Base-by-base conservation (phyloP, 2,113 vertebrate genomes). In the Coracopsis vasa region DNA sequence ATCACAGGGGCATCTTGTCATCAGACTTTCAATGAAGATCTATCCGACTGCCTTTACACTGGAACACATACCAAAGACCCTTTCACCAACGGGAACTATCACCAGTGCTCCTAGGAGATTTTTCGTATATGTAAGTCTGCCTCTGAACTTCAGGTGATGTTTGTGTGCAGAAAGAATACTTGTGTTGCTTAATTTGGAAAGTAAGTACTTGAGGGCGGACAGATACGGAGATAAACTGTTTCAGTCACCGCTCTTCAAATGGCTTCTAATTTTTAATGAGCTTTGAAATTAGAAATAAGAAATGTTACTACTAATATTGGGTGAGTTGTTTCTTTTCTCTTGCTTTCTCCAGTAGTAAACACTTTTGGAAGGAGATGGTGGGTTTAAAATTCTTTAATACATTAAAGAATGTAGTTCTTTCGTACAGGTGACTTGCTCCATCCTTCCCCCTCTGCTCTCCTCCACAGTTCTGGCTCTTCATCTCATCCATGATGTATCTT, bases 101-200 rank as follows among this genome's bases (percentile, higher is more conserved):
- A 98, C 74, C 97, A 99, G 99, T 11, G 99, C 99, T 16, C 99
- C 99, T 14, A 98, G 97, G 80, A 98, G 15, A 89, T 99, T 99
- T 58, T 90, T 96, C 1, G 98, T 99, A 86, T 99, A 99, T 16
- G 99, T 99, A 97, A 99, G 99, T 98, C 39, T 65, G 10, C 47
- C 44, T 42, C 23, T 91, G 53, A 92, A 60, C 9, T 42, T 56
- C 13, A n/a, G 10, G 12, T 78, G 47, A 37, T 77, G 21, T 67
- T 75, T 75, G 21, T 86, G 33, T 39, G 13, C 5, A 8, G 28
- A n/a, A 77, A 17, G 35, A 53, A 21, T 75, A 35, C 62, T 80
- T 84, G 12, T 65, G 31, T 35, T 70, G 2, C 4, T 0, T 48
- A 17, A 6, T 29, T 66, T 45, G 10, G 24, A 54, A 65, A 51